Evolutionary conservation across 2,888 invertebrate species (phyloP).

Genomic region (Phyto melanocephala): DNA sequence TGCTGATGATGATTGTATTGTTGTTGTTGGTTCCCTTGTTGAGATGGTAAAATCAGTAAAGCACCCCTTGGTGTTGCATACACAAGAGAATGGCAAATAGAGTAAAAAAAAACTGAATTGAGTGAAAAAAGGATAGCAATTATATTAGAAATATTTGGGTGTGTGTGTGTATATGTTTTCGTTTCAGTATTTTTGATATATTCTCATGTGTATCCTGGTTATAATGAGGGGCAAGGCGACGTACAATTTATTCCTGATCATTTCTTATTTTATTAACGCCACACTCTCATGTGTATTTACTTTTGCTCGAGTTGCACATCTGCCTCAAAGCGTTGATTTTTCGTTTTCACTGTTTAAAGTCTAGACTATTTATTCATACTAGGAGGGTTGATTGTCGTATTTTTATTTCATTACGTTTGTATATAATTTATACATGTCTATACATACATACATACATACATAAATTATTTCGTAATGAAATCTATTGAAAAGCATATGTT

Average conservation of each 20-base stretch:
- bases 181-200: too few species aligned
- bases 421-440: background rate
- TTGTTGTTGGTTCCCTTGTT: background rate
- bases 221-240: slow-evolving; percentile 27
- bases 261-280: slow-evolving; percentile 27
- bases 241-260: slow-evolving; percentile 20
- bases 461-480: background rate
- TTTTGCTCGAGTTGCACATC: slow-evolving; percentile 53
- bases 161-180: background rate
- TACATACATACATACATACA: too few species aligned
- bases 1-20: background rate
- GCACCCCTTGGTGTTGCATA: slow-evolving; percentile 43
- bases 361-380: slow-evolving; percentile 32
- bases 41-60: slow-evolving; percentile 41
- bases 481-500: background rate
- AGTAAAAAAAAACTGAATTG: slow-evolving; percentile 21
- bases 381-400: slow-evolving; percentile 25
- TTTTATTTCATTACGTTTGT: background rate
- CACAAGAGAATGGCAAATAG: background rate
- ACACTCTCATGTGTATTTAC: slow-evolving; percentile 40
- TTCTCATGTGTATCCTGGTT: slow-evolving; percentile 31
- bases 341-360: slow-evolving; percentile 31
- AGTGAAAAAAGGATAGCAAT: slow-evolving; percentile 58
- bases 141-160: slow-evolving; percentile 6
- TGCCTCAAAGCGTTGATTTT: slow-evolving; percentile 62